Base-by-base conservation (phyloP, 1,140 invertebrate species). In the Caenorhabditis briggsae region DNA sequence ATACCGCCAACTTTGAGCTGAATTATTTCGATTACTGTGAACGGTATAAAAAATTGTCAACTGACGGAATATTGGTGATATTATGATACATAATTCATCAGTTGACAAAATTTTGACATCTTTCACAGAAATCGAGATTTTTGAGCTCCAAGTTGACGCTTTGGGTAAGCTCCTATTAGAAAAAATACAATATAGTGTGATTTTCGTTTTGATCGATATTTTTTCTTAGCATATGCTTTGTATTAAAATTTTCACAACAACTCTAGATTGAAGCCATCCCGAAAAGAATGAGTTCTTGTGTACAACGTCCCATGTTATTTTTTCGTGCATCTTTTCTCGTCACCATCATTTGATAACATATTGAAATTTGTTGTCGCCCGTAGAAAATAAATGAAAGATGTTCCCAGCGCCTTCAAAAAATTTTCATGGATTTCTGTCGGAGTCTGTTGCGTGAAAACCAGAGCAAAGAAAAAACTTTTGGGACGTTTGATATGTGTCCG, bases 211-310 rank as follows among this genome's bases (percentile, higher is more conserved):
- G 0, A 8, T n/a, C 16, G n/a, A 5, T 2, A 20, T 23, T 61
- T 25, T 25, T 58, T 20, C n/a, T 25, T 9, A 20, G 2, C 59
- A 25, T 61, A 25, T 61, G 41, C 43, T 70, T 70, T 43, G 33
- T 70, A 43, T 70, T 41, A 70, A 16, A 43, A 43, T 70, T 70
- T 16, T 33, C 33, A 33, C 1, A 20, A 25, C 59, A 61, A 8
- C 59, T 70, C 18, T 18, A 70, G 64, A 70, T 70, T 70, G 33
- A 46, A 43, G 64, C 1, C 33, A 70, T 70, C 43, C 43, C 33
- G 16, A 43, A 70, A 65, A 61, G 59, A 70, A 70, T 70, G 64
- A 70, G 64, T 70, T 70, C 43, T 70, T 33, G 25, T 64, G 64
- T 43, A 61, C 59, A 53, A 11, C 50, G 16, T 53, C 50, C 23